A percentile compares a stretch with the other conserved stretches of the same genome.
These are phyloP conservation scores for Eumerus sabulonum DNA, from an alignment of 2,888 invertebrate genomes.

Conservation along the genomic window DNA sequence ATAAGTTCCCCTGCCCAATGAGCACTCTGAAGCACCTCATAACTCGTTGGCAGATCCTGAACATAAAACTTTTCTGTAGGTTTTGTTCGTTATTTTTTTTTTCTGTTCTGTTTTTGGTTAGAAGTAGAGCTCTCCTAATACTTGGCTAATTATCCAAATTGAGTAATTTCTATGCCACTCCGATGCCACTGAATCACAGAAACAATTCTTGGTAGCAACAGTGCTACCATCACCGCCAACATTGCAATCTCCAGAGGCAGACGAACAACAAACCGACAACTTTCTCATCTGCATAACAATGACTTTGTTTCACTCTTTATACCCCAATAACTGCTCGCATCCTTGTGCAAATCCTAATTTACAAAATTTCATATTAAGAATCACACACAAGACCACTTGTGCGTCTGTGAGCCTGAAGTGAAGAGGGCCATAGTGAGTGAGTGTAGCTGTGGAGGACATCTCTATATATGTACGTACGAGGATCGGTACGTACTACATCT, in stretches of 20 bases:
- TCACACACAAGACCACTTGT: constrained; percentile 67
- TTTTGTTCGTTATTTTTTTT: no score
- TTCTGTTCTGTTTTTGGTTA: no score
- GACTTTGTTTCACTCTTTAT: constrained; percentile 66
- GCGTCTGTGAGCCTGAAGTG: constrained; percentile 18
- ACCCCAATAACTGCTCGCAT: constrained; percentile 66
- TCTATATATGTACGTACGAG: not conserved
- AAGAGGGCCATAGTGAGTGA: not conserved
- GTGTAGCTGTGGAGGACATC: constrained; percentile 1
- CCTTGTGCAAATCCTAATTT: constrained; percentile 68
- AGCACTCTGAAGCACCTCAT: no score
- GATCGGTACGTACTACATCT: constrained; percentile 21
- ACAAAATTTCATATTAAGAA: constrained; percentile 68
- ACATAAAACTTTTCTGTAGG: not conserved
- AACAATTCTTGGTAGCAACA: constrained; percentile 7
- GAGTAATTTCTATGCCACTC: constrained; percentile 61
- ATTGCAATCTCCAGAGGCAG: constrained; percentile 42
- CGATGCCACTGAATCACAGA: constrained; percentile 56
- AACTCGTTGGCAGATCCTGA: no score
- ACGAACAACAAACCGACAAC: constrained; percentile 50
- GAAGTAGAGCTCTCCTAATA: constrained; percentile 26
- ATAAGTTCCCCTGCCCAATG: no score
- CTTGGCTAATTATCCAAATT: constrained; percentile 67
- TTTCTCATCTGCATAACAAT: constrained; percentile 69
- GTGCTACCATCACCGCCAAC: no score